Base-by-base conservation (phyloP, 2,113 vertebrate species). In the Patagioenas fasciata region DNA sequence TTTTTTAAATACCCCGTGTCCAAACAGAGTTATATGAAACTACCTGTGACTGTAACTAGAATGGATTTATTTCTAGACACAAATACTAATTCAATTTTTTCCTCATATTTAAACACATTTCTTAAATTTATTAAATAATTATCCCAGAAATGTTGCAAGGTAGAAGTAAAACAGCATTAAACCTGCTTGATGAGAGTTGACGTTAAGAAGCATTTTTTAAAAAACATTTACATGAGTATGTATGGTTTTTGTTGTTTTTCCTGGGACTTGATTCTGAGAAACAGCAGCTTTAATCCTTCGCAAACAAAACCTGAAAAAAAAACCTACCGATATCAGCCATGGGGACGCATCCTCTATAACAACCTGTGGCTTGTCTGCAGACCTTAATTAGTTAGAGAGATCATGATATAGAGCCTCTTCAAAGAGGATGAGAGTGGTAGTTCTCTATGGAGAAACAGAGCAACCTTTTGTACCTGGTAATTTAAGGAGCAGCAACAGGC, bases 401-500 rank as follows among this genome's bases (percentile, higher is more conserved):
- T 98, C 98, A 98, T 98, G 98, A 97, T 97, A 98, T 75, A 97
- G 96, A 97, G 96, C 91, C 98, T 98, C 98, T 98, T 97, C 97
- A 98, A 92, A 96, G 80, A 95, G 93, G 93, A 26, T 85, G 93
- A 97, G 96, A 98, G 97, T 97, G 97, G 98, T 97, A 97, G 97
- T 92, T 97, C 96, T 98, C 97, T 72, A 80, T 79, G 84, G 97
- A 97, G 97, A 97, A 96, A 96, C 87, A 98, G 98, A 98, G 96
- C 97, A 97, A 97, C 97, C 98, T 98, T 98, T 98, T 98, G 98
- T 98, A 97, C 93, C 98, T 97, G 98, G 97, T 98, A 98, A 98
- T 98, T 98, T 98, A 97, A 98, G 97, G 97, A 98, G 98, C 97
- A 98, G 98, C 98, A 98, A 98, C 98, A 98, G 98, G 98, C 97